phyloP scores from a whole-genome alignment of 2,113 vertebrate species.

The Balaeniceps rex region DNA sequence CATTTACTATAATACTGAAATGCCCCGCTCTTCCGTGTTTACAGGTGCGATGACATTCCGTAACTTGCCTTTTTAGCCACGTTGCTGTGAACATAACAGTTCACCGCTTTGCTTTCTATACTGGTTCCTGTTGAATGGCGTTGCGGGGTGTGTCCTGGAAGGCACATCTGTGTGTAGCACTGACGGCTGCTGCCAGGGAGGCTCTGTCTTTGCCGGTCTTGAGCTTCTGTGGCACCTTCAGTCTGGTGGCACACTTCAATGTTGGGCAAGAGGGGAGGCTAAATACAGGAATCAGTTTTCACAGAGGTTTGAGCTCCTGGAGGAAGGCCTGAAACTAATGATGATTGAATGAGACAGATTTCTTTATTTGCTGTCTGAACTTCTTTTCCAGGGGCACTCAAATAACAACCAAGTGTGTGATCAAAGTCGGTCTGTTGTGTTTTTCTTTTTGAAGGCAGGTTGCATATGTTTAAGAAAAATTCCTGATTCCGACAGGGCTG shows the following conservation, averaged over 20 bases:
- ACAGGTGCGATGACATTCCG: background rate
- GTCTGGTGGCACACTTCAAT: background rate
- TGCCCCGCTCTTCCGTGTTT: background rate
- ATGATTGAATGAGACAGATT: background rate
- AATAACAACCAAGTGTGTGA: background rate
- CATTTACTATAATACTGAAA: background rate
- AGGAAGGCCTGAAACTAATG: background rate
- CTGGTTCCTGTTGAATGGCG: background rate
- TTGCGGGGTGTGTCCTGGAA: background rate
- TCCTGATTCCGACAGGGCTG: background rate
- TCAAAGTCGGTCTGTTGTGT: background rate
- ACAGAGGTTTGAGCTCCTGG: background rate
- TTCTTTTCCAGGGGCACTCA: background rate
- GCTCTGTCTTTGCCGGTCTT: background rate
- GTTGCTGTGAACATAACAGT: background rate
- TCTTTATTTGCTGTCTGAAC: background rate
- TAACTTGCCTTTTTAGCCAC: background rate
- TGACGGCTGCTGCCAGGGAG: accelerated
- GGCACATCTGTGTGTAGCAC: accelerated
- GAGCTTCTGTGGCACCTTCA: background rate
- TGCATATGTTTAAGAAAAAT: background rate
- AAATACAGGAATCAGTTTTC: background rate
- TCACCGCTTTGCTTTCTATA: accelerated
- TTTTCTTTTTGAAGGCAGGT: background rate
- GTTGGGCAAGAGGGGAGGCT: background rate